phyloP scores from a whole-genome alignment of 2,797 vertebrate genomes.

The Clangula hyemalis region DNA sequence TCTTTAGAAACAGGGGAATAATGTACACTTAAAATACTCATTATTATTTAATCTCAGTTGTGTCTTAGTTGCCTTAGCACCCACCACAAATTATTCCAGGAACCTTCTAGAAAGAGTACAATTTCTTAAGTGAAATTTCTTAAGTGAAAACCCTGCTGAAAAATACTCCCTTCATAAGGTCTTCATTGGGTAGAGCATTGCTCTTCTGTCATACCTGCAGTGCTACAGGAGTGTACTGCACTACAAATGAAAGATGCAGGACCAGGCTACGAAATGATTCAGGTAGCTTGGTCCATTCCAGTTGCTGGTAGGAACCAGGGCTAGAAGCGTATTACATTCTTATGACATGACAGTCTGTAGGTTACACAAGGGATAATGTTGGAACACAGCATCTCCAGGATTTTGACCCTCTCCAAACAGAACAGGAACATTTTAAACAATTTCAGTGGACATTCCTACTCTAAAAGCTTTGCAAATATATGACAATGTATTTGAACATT shows the following conservation, averaged over 20 bases:
- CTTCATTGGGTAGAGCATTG: neutral
- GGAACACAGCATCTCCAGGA: neutral
- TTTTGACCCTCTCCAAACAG: neutral
- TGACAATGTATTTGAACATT: neutral
- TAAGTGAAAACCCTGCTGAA: neutral
- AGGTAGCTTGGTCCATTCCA: neutral
- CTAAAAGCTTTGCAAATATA: neutral
- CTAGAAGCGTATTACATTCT: neutral
- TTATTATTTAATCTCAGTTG: neutral
- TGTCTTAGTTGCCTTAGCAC: neutral
- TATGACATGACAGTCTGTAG: neutral
- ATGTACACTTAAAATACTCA: neutral
- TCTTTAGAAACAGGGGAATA: neutral
- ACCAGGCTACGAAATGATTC: neutral
- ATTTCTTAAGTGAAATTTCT: neutral
- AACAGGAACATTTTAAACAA: neutral
- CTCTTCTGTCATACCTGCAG: neutral
- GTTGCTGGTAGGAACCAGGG: neutral
- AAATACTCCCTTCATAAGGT: neutral
- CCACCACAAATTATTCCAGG: neutral
- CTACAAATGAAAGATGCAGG: neutral
- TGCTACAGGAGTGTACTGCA: fast-evolving
- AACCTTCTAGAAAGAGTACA: neutral
- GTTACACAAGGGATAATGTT: neutral
- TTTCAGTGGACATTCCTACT: neutral